phyloP scores from a whole-genome alignment of 2,797 vertebrate species.

The Anguilla anguilla region DNA sequence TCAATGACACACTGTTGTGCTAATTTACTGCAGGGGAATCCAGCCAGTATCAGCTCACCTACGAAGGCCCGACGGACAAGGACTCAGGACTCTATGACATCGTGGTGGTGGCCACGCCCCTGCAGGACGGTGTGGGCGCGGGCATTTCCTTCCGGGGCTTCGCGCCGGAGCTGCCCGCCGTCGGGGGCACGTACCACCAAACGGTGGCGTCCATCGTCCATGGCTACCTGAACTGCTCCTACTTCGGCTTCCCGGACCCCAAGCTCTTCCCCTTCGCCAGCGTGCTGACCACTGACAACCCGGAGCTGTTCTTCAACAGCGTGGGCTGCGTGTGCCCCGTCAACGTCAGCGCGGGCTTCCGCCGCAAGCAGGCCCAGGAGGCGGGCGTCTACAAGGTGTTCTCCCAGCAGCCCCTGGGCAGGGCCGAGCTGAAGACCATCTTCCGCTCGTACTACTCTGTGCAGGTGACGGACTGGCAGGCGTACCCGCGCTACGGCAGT shows the following conservation, averaged over 20 bases:
- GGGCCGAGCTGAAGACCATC: slow-evolving; percentile 88
- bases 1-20: neutral
- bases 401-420: slow-evolving; percentile 81
- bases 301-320: slow-evolving; percentile 84
- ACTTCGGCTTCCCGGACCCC: slow-evolving; percentile 92
- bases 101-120: slow-evolving; percentile 86
- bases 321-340: slow-evolving; percentile 90
- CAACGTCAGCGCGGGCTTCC: slow-evolving; percentile 84
- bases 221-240: slow-evolving; percentile 95
- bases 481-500: slow-evolving; percentile 83
- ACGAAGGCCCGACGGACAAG: slow-evolving; percentile 65
- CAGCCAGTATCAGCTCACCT: slow-evolving; percentile 83
- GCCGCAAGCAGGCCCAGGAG: slow-evolving; percentile 93
- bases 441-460: slow-evolving; percentile 98
- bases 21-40: slow-evolving; percentile 73
- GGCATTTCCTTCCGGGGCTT: slow-evolving; percentile 85
- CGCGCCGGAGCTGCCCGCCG: slow-evolving; percentile 68
- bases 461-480: slow-evolving; percentile 89
- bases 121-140: slow-evolving; percentile 74
- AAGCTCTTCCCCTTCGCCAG: slow-evolving; percentile 92
- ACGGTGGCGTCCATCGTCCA: slow-evolving; percentile 89
- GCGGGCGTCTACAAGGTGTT: slow-evolving; percentile 93
- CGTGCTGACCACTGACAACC: slow-evolving; percentile 85
- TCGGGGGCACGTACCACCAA: slow-evolving; percentile 81
- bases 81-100: slow-evolving; percentile 86